Evolutionary conservation across 2,113 vertebrate species (phyloP), one percentile per base, ranked within the genome.

Genomic region (Lathamus discolor): DNA sequence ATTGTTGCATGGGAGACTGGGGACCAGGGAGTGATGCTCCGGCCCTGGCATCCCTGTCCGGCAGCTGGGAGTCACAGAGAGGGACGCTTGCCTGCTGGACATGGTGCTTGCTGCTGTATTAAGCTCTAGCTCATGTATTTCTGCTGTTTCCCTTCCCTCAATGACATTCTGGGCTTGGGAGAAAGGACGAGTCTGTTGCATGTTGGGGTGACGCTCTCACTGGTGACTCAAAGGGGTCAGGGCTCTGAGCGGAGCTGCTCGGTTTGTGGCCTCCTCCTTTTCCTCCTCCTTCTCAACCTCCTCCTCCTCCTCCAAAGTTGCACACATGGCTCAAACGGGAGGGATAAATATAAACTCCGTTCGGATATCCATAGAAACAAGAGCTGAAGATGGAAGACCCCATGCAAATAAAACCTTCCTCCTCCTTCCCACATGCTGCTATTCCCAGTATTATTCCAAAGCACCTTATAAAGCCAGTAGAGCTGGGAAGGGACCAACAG

Each of bases 311-410:
- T 85, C 70, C 49, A 29, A 91, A 95, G 83, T 94, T 95, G 88
- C 88, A 89, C 77, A 76, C 67, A 93, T 33, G 91, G 95, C 92
- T 92, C 93, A 90, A 96, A 92, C 2, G 0, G 51, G 80, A 94
- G 88, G 83, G 88, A 94, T 97, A 95, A 96, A 96, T 96, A 96
- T 95, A 96, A 97, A 95, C 95, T 96, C 88, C 72, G 57, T 84
- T 95, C 78, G 92, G 91, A 96, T 97, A 97, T 96, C 96, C 96
- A 97, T 97, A 96, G 95, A 96, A 96, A 96, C 96, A 96, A 94
- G 95, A 94, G 95, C 86, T 95, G 81, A 79, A 94, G 95, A 96
- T 92, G 92, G 95, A 96, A 94, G 95, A 97, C 96, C 92, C 91
- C 96, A 96, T 93, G 93, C 88, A 96, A 96, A 86, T 95, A 87